phyloP scores from a whole-genome alignment of 2,888 invertebrate species.

The Caenorhabditis parvicauda region DNA sequence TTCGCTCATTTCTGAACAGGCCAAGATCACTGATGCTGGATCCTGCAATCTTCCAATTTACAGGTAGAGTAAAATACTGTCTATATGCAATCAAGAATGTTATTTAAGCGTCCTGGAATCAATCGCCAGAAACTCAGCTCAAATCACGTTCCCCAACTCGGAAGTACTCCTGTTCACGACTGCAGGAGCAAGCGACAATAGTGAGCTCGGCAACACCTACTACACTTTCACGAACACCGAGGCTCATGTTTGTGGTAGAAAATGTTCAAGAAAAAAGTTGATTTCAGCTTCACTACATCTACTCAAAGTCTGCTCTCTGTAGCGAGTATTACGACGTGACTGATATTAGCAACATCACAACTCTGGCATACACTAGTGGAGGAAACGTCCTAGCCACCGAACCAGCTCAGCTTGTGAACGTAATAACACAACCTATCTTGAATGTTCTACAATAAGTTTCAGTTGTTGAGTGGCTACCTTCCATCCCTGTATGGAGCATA shows the following conservation, averaged over 20 bases:
- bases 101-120: slow-evolving; percentile 12
- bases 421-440: not conserved
- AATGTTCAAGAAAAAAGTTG: not conserved
- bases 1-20: slow-evolving; percentile 14
- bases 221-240: slow-evolving; percentile 19
- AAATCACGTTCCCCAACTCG: slow-evolving; percentile 26
- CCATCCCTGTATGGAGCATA: slow-evolving; percentile 35
- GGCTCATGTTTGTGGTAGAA: slow-evolving; percentile 13
- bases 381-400: slow-evolving; percentile 37
- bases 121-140: slow-evolving; percentile 17
- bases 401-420: slow-evolving; percentile 5
- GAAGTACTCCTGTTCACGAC: slow-evolving; percentile 32
- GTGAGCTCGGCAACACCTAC: slow-evolving; percentile 10
- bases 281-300: slow-evolving; percentile 34
- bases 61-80: slow-evolving; percentile 9
- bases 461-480: slow-evolving; percentile 29
- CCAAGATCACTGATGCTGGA: slow-evolving; percentile 18
- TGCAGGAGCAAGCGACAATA: slow-evolving; percentile 24
- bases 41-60: slow-evolving; percentile 23
- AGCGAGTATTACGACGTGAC: slow-evolving; percentile 14
- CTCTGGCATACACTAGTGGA: slow-evolving; percentile 34
- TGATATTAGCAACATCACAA: slow-evolving; percentile 23
- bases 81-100: no score
- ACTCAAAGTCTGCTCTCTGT: slow-evolving; percentile 22
- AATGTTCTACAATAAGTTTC: slow-evolving; percentile 2